Conservation (phyloP, 2,113 vertebrate species). For the Poeciliopsis prolifica region DNA sequence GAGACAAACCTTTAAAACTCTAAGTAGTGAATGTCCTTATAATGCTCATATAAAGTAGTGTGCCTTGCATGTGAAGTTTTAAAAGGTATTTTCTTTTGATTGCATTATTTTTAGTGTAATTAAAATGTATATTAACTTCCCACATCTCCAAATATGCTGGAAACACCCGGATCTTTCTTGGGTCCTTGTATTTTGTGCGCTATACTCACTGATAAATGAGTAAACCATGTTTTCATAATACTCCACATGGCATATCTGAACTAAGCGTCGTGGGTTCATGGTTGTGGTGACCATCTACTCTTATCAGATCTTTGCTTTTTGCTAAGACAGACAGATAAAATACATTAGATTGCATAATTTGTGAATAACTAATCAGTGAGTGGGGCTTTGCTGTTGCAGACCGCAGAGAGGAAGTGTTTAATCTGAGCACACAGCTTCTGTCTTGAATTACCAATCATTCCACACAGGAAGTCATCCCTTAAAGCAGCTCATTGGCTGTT, state of each 20-base stretch:
- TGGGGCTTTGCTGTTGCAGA: slow-evolving; percentile 29
- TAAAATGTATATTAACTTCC: neutral
- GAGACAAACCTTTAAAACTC: neutral
- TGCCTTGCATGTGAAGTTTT: neutral
- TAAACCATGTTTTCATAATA: neutral
- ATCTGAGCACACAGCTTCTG: slow-evolving; percentile 68
- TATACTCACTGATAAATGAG: neutral
- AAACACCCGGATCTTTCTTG: neutral
- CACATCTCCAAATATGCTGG: neutral
- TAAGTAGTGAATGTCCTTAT: neutral
- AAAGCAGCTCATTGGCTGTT: slow-evolving; percentile 75
- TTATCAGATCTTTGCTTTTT: neutral
- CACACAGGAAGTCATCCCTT: slow-evolving; percentile 77
- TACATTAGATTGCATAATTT: slow-evolving; percentile 20
- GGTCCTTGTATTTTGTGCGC: neutral
- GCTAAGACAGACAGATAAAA: neutral
- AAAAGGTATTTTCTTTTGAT: neutral
- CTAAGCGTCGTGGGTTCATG: neutral
- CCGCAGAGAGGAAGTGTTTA: slow-evolving; percentile 72
- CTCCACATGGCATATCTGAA: neutral
- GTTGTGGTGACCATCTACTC: neutral
- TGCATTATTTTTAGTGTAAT: neutral
- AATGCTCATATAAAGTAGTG: neutral
- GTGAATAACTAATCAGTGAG: slow-evolving; percentile 44
- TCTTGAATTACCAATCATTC: slow-evolving; percentile 78